Percentiles rank a stretch among this genome's conserved stretches.
Evolutionary conservation across 2,113 vertebrate species (phyloP).

Genomic region (Oryzias celebensis): DNA sequence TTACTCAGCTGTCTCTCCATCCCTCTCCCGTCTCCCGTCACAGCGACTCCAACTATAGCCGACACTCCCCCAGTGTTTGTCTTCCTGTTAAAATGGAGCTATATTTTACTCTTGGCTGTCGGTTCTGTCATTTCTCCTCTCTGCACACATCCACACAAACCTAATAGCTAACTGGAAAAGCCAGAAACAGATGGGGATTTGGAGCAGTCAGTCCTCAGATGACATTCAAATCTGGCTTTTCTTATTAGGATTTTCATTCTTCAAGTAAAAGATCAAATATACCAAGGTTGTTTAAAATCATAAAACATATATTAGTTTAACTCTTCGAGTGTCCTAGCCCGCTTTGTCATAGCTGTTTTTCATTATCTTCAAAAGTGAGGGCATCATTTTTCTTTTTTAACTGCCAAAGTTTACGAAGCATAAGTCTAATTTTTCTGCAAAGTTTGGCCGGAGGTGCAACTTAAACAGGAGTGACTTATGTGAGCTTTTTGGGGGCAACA

Average conservation of each 20-base stretch:
- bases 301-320: not conserved
- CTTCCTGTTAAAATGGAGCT: conserved; percentile 46
- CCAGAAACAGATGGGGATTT: conserved; percentile 8
- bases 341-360: no score
- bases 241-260: not conserved
- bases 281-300: not conserved
- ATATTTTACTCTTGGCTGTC: conserved; percentile 38
- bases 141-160: conserved; percentile 9
- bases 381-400: no score
- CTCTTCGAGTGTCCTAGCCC: no score
- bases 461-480: no score
- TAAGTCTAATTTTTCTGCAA: no score
- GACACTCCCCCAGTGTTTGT: conserved; percentile 36
- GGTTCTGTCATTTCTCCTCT: conserved; percentile 22
- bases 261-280: not conserved
- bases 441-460: no score
- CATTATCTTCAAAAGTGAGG: no score
- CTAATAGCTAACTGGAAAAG: conserved; percentile 32
- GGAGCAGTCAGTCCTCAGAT: conserved; percentile 8
- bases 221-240: not conserved
- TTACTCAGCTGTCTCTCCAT: conserved; percentile 2
- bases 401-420: no score
- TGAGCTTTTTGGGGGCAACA: no score
- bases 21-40: conserved; percentile 16
- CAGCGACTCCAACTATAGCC: conserved; percentile 26